phyloP scores from a whole-genome alignment of 2,797 vertebrate genomes.

The Sphenopsis melanotis region DNA sequence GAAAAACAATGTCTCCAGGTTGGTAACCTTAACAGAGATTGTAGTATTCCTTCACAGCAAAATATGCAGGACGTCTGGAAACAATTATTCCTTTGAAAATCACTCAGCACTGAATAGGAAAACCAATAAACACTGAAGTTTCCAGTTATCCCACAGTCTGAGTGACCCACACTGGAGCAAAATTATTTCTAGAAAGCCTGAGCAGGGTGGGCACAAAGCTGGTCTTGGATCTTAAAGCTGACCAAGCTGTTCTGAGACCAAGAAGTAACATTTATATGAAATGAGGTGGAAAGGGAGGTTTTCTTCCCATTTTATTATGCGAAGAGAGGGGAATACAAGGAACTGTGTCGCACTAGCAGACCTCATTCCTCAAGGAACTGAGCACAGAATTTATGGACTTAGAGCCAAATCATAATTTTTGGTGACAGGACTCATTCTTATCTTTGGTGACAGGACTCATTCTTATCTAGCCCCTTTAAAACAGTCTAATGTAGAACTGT shows the following conservation, averaged over 20 bases:
- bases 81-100: slow-evolving; percentile 65
- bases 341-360: neutral
- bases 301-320: neutral
- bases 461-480: neutral
- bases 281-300: neutral
- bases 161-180: neutral
- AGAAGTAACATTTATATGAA: neutral
- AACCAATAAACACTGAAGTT: slow-evolving; percentile 33
- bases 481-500: neutral
- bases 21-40: slow-evolving; percentile 36
- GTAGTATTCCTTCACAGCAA: slow-evolving; percentile 47
- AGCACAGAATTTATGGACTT: neutral
- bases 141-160: slow-evolving; percentile 15
- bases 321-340: neutral
- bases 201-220: neutral
- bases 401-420: neutral
- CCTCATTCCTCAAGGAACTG: neutral
- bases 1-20: neutral
- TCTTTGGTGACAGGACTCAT: neutral
- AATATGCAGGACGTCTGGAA: slow-evolving; percentile 68
- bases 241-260: neutral
- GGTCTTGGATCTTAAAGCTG: neutral
- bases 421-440: neutral
- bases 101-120: slow-evolving; percentile 10
- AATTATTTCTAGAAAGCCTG: slow-evolving; percentile 25